These are phyloP conservation scores for Hemiprocne comata DNA, from an alignment of 2,113 vertebrate genomes.

Conservation along the genomic window DNA sequence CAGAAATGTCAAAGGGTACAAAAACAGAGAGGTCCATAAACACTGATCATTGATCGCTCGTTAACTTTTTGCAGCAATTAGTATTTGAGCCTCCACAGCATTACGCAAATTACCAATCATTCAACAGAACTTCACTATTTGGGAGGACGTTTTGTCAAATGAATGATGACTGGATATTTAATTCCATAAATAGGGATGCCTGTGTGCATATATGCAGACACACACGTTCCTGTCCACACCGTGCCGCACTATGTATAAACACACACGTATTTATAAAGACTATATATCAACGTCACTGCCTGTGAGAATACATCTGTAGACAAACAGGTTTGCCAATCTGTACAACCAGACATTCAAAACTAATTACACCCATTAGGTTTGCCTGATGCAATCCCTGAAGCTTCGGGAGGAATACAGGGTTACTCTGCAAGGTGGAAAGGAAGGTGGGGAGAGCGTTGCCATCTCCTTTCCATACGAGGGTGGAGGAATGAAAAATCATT, in stretches of 20 bases:
- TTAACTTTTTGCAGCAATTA: background rate
- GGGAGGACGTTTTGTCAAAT: background rate
- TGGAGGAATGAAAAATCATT: background rate
- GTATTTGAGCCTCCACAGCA: background rate
- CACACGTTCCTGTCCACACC: fast-evolving
- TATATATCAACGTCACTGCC: fast-evolving
- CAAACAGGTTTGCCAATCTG: background rate
- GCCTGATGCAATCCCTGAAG: background rate
- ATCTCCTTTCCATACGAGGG: background rate
- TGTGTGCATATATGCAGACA: background rate
- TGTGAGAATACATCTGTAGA: background rate
- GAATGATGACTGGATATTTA: background rate
- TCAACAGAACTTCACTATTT: background rate
- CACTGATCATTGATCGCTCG: fast-evolving
- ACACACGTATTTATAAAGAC: background rate
- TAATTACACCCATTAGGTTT: background rate
- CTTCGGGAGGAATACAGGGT: background rate
- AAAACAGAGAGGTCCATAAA: background rate
- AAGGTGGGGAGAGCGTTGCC: background rate
- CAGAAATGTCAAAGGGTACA: background rate
- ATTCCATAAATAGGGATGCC: background rate
- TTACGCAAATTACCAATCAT: background rate
- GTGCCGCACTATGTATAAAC: fast-evolving
- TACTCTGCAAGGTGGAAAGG: background rate
- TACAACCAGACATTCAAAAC: background rate